phyloP scores from a whole-genome alignment of 2,888 invertebrate species.

The Heliconius sara region DNA sequence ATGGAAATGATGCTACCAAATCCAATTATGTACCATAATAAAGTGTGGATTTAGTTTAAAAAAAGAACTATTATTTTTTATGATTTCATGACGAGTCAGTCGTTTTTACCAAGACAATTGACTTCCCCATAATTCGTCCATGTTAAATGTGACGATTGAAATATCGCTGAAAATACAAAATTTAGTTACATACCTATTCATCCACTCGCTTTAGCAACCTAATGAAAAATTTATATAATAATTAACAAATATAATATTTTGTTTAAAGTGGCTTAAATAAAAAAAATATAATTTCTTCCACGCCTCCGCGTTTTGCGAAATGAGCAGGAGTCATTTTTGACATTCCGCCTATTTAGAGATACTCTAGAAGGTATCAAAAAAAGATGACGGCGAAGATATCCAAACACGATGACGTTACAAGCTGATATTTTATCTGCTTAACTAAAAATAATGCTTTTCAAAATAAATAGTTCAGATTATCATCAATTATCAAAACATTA shows the following conservation, averaged over 20 bases:
- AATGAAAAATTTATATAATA: background rate
- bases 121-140: background rate
- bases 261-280: background rate
- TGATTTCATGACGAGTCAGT: background rate
- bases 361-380: background rate
- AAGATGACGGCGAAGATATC: too few relatives aligned
- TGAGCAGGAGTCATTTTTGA: background rate
- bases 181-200: background rate
- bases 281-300: too few relatives aligned
- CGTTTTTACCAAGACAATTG: background rate
- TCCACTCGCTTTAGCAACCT: background rate
- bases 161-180: background rate
- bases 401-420: too few relatives aligned
- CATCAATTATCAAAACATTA: too few relatives aligned
- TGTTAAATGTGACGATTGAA: conserved; percentile 3
- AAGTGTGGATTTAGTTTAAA: background rate
- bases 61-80: background rate
- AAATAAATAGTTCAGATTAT: too few relatives aligned
- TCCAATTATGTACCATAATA: background rate
- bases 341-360: background rate
- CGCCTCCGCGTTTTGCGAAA: background rate
- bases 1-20: background rate
- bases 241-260: background rate
- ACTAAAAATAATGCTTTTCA: too few relatives aligned
- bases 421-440: too few relatives aligned